phyloP scores from a whole-genome alignment of 2,113 vertebrate genomes.

The Xiphophorus hellerii region DNA sequence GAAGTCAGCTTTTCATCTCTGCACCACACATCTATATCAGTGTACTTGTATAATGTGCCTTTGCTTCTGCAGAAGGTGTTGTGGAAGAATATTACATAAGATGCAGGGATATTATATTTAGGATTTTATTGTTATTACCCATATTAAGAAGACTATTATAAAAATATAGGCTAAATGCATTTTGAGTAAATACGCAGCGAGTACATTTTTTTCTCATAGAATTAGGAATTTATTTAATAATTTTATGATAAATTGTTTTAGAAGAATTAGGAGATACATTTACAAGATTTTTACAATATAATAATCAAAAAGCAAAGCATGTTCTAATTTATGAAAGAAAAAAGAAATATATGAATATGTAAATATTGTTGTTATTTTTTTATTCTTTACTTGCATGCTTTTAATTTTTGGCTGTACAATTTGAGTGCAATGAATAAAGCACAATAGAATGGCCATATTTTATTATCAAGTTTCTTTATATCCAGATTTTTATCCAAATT shows the following conservation, averaged over 20 bases:
- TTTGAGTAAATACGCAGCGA: not conserved
- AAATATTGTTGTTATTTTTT: not conserved
- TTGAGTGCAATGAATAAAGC: not conserved
- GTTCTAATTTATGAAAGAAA: not conserved
- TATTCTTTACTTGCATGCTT: not conserved
- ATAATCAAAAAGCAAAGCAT: not conserved
- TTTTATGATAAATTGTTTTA: not conserved
- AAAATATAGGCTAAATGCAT: not conserved
- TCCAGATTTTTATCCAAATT: not conserved
- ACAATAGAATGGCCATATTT: not conserved
- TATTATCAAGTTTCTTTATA: not conserved
- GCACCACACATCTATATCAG: constrained; percentile 33
- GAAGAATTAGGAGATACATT: not conserved
- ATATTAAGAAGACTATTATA: not conserved
- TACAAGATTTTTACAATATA: not conserved
- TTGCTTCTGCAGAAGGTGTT: not conserved
- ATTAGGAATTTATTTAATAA: not conserved
- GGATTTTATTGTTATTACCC: not conserved
- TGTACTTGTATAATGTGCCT: not conserved
- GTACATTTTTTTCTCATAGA: not conserved
- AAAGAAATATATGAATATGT: not conserved
- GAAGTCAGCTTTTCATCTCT: constrained; percentile 72
- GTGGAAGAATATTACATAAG: constrained; percentile 6
- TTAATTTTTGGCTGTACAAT: not conserved
- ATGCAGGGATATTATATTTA: constrained; percentile 3